Conservation (phyloP, 1,140 invertebrate species). For the Gonatopus flavifemur region DNA sequence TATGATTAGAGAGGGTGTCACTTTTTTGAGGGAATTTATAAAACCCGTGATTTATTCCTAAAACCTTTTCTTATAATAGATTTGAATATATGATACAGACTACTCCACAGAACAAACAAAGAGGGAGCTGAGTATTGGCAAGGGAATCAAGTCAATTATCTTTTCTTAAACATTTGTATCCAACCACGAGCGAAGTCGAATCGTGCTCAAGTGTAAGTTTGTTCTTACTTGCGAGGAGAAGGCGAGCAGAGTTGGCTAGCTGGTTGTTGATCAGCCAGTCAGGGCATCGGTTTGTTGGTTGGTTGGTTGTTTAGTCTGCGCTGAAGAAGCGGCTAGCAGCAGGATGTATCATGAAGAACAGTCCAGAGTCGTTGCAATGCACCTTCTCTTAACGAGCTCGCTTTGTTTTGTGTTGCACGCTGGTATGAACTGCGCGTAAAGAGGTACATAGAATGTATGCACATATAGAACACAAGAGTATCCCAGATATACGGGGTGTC, state of each 20-base stretch:
- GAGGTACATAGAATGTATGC: conserved; percentile 33
- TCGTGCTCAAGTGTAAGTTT: conserved; percentile 38
- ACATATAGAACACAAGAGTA: conserved; percentile 38
- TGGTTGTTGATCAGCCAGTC: not conserved
- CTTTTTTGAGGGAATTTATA: too few species aligned
- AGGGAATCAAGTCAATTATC: conserved; percentile 38
- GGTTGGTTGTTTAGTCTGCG: conserved; percentile 13
- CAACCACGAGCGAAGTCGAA: conserved; percentile 30
- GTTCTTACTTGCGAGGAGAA: conserved; percentile 31
- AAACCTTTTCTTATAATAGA: too few species aligned
- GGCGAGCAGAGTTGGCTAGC: conserved; percentile 28
- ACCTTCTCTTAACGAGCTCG: conserved; percentile 58
- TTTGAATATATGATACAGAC: conserved; percentile 19
- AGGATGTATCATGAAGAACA: conserved; percentile 50
- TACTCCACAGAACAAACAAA: conserved; percentile 13
- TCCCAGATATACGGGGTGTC: conserved; percentile 43
- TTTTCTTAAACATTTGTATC: conserved; percentile 22
- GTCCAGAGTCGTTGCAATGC: conserved; percentile 53
- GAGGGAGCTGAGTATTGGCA: conserved; percentile 24
- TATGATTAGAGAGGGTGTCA: too few species aligned
- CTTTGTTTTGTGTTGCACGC: conserved; percentile 54
- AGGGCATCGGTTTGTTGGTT: too few species aligned
- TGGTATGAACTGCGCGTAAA: conserved; percentile 31
- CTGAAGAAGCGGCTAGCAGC: conserved; percentile 32
- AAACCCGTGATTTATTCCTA: too few species aligned